Evolutionary conservation across 2,888 invertebrate genomes (phyloP).

Genomic region (Drosophila emarginata): DNA sequence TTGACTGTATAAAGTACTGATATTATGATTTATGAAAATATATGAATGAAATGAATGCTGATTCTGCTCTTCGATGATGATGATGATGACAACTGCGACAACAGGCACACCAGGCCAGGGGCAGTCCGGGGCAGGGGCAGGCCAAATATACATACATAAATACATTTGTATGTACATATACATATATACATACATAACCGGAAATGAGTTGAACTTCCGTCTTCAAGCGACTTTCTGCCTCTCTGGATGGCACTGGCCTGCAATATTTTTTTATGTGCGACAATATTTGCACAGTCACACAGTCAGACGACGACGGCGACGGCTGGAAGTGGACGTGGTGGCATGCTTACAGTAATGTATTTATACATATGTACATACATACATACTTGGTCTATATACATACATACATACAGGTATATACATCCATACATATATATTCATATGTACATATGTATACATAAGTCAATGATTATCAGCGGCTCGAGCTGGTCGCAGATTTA

Average conservation of each 20-base stretch:
- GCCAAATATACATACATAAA: constrained; percentile 29
- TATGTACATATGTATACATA: constrained; percentile 19
- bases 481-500: constrained; percentile 9
- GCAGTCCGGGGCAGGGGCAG: background rate
- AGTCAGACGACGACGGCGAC: constrained; percentile 26
- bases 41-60: constrained; percentile 32
- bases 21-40: constrained; percentile 7
- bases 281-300: constrained; percentile 69
- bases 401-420: constrained; percentile 21
- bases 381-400: constrained; percentile 18
- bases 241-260: constrained; percentile 53
- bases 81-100: background rate
- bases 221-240: constrained; percentile 54
- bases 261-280: constrained; percentile 67
- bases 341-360: constrained; percentile 46
- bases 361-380: background rate
- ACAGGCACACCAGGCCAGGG: constrained; percentile 37
- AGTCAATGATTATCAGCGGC: constrained; percentile 9
- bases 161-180: constrained; percentile 9
- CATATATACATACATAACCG: constrained; percentile 66
- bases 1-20: background rate
- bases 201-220: constrained; percentile 81
- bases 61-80: background rate
- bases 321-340: constrained; percentile 32
- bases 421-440: constrained; percentile 12